Evolutionary conservation across 2,797 vertebrate species (phyloP), one percentile per base, ranked within the genome.

Genomic region (Melanotaenia maccullochi): DNA sequence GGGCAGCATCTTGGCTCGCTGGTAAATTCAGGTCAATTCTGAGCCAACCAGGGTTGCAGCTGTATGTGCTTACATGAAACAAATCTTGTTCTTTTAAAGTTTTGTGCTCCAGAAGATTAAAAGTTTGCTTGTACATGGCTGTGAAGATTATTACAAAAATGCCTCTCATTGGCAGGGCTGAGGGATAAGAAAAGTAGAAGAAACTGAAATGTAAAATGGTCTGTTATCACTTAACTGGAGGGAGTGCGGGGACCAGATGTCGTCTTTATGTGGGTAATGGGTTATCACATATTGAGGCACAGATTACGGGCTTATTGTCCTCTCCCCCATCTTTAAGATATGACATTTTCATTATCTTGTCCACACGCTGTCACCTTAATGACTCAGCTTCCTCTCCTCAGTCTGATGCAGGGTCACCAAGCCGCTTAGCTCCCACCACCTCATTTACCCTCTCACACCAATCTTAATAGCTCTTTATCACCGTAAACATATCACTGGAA

Each of bases 191-290:
- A 69, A 85, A 69, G 74, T 80, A 75, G 70, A 82, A 78, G 74
- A 82, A 89, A 84, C 60, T 76, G 75, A 79, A 86, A 86, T 85
- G 79, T 89, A 87, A 91, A 91, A 92, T 69, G 89, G 87, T 76
- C 62, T 78, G 81, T 85, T 88, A 90, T 90, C 89, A 82, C 55
- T 32, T 73, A 76, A 71, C 73, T 65, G 61, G 32, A 71, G 82
- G 70, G 72, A 86, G 79, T 67, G 74, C 68, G 70, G 76, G 79
- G 72, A 87, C 77, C 91, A 90, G 91, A 93, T 89, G 88, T 87
- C 90, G 88, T 93, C 90, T 86, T 83, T 75, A 76, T 81, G 73
- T 68, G 84, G 87, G 76, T 91, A 90, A 92, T 90, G 89, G 86
- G 86, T 91, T 88, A 89, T 89, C 89, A 79, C 83, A 85, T 88